Evolutionary conservation across 23 tunicate genomes (phyloP).

Genomic region (Corella eumyota): DNA sequence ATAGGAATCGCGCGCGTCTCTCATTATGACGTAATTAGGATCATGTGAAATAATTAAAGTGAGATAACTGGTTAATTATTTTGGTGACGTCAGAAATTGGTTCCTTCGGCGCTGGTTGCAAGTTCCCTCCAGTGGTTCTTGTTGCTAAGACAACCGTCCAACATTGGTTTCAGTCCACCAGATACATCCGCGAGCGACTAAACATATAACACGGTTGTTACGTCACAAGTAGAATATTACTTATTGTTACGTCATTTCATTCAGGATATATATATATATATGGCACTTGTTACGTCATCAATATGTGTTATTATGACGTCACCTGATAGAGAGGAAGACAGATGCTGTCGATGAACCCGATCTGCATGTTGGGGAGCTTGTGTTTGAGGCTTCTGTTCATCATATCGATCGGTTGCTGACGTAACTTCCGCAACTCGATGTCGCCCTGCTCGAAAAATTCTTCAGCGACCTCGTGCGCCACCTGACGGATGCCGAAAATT

Average conservation of each 20-base stretch:
- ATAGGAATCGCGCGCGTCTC: too few relatives aligned
- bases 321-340: conserved; percentile 91
- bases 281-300: too few relatives aligned
- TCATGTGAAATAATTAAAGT: too few relatives aligned
- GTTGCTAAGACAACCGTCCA: conserved; percentile 57
- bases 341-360: conserved; percentile 80
- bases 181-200: conserved; percentile 52
- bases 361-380: conserved; percentile 79
- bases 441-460: conserved; percentile 95
- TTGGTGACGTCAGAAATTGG: too few relatives aligned
- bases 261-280: too few relatives aligned
- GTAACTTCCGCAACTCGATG: conserved; percentile 54
- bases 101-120: not conserved
- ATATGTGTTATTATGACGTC: too few relatives aligned
- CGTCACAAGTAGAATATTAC: too few relatives aligned
- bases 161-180: conserved; percentile 46
- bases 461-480: conserved; percentile 84
- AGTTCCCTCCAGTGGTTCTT: conserved; percentile 41
- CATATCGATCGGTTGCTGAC: conserved; percentile 83
- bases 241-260: too few relatives aligned
- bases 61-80: too few relatives aligned
- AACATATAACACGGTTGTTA: too few relatives aligned
- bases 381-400: conserved; percentile 75
- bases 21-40: too few relatives aligned
- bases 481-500: conserved; percentile 14